Evolutionary conservation across 2,797 vertebrate genomes (phyloP).

Genomic region (Hippocampus kuda): DNA sequence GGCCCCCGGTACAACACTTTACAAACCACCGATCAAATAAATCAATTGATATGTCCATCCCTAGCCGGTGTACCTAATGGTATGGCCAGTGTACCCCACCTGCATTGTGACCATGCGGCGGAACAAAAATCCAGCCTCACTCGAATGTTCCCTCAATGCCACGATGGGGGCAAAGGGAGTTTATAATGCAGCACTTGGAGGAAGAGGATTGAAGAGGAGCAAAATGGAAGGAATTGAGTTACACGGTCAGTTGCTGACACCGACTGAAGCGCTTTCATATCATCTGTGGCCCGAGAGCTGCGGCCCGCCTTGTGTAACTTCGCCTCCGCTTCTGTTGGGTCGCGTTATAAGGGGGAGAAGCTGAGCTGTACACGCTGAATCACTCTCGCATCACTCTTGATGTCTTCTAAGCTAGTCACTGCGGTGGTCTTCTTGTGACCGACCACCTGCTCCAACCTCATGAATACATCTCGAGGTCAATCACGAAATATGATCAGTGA

Average conservation of each 20-base stretch:
- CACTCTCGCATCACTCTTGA: not conserved
- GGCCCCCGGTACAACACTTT: too few relatives aligned
- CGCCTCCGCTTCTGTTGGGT: not conserved
- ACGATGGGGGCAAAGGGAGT: conserved; percentile 41
- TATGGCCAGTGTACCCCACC: too few relatives aligned
- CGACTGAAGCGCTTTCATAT: not conserved
- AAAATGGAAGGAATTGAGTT: conserved; percentile 20
- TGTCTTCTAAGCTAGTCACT: too few relatives aligned
- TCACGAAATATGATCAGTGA: too few relatives aligned
- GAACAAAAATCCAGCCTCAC: too few relatives aligned
- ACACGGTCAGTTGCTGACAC: conserved; percentile 10
- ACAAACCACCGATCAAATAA: too few relatives aligned
- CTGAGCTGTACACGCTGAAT: not conserved
- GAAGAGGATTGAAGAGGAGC: conserved; percentile 1
- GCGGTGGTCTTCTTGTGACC: too few relatives aligned
- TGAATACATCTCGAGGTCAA: too few relatives aligned
- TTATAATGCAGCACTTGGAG: conserved; percentile 49
- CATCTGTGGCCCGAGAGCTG: not conserved
- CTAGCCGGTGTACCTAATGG: too few relatives aligned
- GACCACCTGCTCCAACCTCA: too few relatives aligned
- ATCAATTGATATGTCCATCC: too few relatives aligned
- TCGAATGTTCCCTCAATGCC: conserved; percentile 28
- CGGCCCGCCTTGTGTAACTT: not conserved
- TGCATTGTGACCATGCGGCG: conserved; percentile 38
- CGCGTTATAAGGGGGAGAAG: not conserved